phyloP scores from a whole-genome alignment of 2,888 invertebrate genomes.

The Epinotia ramella region DNA sequence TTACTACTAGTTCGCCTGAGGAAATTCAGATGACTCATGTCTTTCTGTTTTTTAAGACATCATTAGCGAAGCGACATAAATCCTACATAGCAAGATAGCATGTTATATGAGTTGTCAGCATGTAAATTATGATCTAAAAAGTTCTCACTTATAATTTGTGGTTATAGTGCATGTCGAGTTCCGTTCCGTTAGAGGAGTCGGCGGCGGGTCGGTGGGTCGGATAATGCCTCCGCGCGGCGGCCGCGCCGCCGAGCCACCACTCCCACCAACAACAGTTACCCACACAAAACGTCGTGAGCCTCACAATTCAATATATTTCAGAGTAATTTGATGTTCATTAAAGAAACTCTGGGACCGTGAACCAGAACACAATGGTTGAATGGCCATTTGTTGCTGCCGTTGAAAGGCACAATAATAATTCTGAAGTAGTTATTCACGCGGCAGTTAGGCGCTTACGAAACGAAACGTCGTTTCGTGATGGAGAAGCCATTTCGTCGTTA shows the following conservation, averaged over 20 bases:
- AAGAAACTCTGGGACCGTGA: slow-evolving; percentile 84
- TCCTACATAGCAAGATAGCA: slow-evolving; percentile 43
- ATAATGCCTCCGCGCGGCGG: slow-evolving; percentile 63
- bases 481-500: slow-evolving; percentile 63
- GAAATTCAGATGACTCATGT: slow-evolving; percentile 38
- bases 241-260: slow-evolving; percentile 60
- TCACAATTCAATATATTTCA: slow-evolving; percentile 84
- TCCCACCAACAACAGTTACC: slow-evolving; percentile 71
- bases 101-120: slow-evolving; percentile 66
- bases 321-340: slow-evolving; percentile 85
- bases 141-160: slow-evolving; percentile 85
- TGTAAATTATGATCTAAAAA: slow-evolving; percentile 78
- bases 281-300: slow-evolving; percentile 79
- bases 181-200: slow-evolving; percentile 81
- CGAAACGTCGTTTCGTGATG: slow-evolving; percentile 70
- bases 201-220: slow-evolving; percentile 73
- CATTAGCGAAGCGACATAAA: slow-evolving; percentile 43
- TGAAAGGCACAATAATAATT: slow-evolving; percentile 82
- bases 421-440: slow-evolving; percentile 77
- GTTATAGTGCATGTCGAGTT: slow-evolving; percentile 83
- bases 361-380: slow-evolving; percentile 85
- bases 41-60: slow-evolving; percentile 40
- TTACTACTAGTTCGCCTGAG: slow-evolving; percentile 26
- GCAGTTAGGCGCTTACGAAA: slow-evolving; percentile 80
- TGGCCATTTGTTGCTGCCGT: slow-evolving; percentile 83